Conservation (phyloP, 1,140 invertebrate species). For the Drosophila kanapiae region DNA sequence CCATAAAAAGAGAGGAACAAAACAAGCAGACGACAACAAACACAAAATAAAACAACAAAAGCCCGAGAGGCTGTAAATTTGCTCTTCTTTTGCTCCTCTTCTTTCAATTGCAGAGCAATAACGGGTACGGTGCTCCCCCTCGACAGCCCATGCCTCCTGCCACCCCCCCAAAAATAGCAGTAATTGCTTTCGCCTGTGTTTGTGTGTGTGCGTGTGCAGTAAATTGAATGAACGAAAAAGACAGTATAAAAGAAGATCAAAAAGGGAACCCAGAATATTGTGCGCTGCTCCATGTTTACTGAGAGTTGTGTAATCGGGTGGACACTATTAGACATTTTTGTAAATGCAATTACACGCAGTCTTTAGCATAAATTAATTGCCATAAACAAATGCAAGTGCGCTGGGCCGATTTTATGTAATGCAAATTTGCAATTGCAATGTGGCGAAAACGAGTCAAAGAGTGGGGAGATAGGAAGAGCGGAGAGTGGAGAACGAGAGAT, state of each 20-base stretch:
- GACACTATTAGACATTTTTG: neutral
- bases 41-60: conserved; percentile 30
- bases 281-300: conserved; percentile 25
- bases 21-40: conserved; percentile 69
- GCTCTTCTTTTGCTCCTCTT: conserved; percentile 41
- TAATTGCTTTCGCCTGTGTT: conserved; percentile 64
- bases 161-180: conserved; percentile 62
- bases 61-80: conserved; percentile 46
- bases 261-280: conserved; percentile 36
- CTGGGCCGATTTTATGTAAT: conserved; percentile 73
- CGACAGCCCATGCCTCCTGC: neutral
- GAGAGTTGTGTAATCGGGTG: conserved; percentile 68
- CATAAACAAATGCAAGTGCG: conserved; percentile 72
- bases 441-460: conserved; percentile 46
- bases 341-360: conserved; percentile 41
- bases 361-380: conserved; percentile 37
- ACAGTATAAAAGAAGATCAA: conserved; percentile 60
- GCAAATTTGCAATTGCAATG: conserved; percentile 69
- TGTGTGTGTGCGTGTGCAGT: conserved; percentile 53
- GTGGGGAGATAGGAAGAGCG: conserved; percentile 37
- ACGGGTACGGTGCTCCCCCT: conserved; percentile 29
- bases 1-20: conserved; percentile 63
- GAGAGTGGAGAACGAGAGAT: conserved; percentile 25
- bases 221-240: conserved; percentile 81
- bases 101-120: conserved; percentile 78